Conservation (phyloP, 1,140 invertebrate genomes). For the Drosophila littoralis region DNA sequence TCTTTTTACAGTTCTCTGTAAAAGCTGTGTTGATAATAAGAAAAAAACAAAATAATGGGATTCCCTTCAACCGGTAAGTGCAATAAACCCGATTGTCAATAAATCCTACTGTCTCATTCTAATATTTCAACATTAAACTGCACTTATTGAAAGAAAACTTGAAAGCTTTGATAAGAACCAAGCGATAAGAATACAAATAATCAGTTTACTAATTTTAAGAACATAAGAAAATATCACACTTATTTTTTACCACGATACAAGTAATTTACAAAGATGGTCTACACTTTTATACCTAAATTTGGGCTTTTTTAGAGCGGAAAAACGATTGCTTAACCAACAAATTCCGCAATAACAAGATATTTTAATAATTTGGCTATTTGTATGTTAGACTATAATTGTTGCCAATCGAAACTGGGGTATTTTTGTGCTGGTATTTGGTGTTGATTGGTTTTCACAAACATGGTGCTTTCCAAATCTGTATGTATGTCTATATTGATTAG, state of each 20-base stretch:
- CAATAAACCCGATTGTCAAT: background rate
- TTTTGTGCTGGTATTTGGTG: background rate
- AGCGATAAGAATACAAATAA: too few species aligned
- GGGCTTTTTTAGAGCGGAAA: too few species aligned
- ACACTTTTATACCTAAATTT: too few species aligned
- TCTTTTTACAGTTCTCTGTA: background rate
- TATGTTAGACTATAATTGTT: too few species aligned
- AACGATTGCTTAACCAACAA: too few species aligned
- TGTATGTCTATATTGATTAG: slow-evolving; percentile 43
- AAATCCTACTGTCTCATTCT: background rate
- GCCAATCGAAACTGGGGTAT: background rate
- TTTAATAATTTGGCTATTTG: too few species aligned
- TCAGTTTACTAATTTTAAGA: too few species aligned
- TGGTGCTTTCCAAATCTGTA: background rate
- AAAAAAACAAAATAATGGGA: background rate
- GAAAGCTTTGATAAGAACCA: background rate
- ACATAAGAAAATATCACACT: too few species aligned
- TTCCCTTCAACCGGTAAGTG: background rate
- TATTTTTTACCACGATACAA: too few species aligned
- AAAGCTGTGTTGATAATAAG: background rate
- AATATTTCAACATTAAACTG: background rate
- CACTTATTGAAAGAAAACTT: too few species aligned
- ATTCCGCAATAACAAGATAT: too few species aligned
- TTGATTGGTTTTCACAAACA: slow-evolving; percentile 11
- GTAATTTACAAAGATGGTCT: too few species aligned